Conservation (phyloP, 2,888 invertebrate genomes). For the Carterocephalus palaemon region DNA sequence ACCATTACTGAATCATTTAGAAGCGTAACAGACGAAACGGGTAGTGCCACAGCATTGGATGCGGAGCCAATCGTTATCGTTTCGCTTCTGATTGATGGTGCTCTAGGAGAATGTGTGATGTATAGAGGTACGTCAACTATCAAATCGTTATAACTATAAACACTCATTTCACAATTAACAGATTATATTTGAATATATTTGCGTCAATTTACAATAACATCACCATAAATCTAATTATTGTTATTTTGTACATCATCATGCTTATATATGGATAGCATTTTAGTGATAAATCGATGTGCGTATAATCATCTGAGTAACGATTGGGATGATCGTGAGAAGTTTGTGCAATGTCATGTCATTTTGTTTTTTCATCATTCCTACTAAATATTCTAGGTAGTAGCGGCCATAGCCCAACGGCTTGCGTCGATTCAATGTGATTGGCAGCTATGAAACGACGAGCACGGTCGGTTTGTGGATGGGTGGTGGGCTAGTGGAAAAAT, state of each 20-base stretch:
- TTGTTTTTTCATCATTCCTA: constrained; percentile 19
- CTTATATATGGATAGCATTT: constrained; percentile 44
- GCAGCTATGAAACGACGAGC: too few relatives aligned
- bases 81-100: constrained; percentile 29
- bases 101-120: constrained; percentile 51
- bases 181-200: constrained; percentile 71
- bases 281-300: constrained; percentile 48
- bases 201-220: constrained; percentile 62
- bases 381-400: too few relatives aligned
- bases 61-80: constrained; percentile 25
- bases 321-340: constrained; percentile 50
- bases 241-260: constrained; percentile 40
- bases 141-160: constrained; percentile 61
- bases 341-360: constrained; percentile 35
- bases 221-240: constrained; percentile 66
- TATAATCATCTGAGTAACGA: constrained; percentile 47
- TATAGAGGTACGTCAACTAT: constrained; percentile 61
- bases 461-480: too few relatives aligned
- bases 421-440: too few relatives aligned
- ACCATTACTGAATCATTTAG: constrained; percentile 52
- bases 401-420: too few relatives aligned
- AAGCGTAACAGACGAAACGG: constrained; percentile 15
- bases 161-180: constrained; percentile 69
- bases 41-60: constrained; percentile 30
- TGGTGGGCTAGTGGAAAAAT: too few relatives aligned